phyloP scores from a whole-genome alignment of 2,888 invertebrate species.

The Galerucella calmariensis region DNA sequence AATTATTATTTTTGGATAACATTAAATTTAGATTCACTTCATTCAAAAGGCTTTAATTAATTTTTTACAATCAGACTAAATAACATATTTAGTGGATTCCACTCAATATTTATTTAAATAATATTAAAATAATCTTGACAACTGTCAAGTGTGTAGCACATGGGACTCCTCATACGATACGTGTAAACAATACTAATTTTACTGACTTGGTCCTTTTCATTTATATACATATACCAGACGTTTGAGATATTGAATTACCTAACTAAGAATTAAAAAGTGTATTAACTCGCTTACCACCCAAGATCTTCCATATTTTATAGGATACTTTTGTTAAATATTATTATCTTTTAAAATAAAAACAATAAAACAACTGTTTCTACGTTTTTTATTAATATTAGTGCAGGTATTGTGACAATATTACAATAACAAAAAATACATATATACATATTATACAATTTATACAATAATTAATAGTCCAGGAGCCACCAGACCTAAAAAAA shows the following conservation, averaged over 20 bases:
- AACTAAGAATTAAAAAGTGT: slow-evolving; percentile 23
- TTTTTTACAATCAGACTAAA: too few relatives aligned
- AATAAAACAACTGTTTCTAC: background rate
- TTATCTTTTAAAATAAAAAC: background rate
- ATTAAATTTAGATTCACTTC: background rate
- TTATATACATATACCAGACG: slow-evolving; percentile 50
- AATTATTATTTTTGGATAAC: slow-evolving; percentile 1
- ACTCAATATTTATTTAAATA: slow-evolving; percentile 53
- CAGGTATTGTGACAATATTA: slow-evolving; percentile 22
- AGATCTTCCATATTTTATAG: background rate
- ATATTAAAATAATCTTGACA: slow-evolving; percentile 47
- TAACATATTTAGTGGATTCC: background rate
- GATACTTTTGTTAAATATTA: too few relatives aligned
- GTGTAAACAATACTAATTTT: slow-evolving; percentile 58
- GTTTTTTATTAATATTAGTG: slow-evolving; percentile 21
- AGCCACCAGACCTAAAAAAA: too few relatives aligned
- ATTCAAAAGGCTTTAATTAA: background rate
- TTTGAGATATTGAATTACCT: slow-evolving; percentile 50
- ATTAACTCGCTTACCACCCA: slow-evolving; percentile 5
- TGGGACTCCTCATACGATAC: slow-evolving; percentile 56
- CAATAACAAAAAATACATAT: slow-evolving; percentile 20
- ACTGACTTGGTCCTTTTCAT: slow-evolving; percentile 43
- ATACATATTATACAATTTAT: slow-evolving; percentile 28
- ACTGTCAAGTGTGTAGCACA: slow-evolving; percentile 59
- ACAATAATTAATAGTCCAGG: slow-evolving; percentile 1